Evolutionary conservation across 2,113 vertebrate genomes (phyloP), one percentile per base, ranked within the genome.

Genomic region (Mesocricetus auratus): DNA sequence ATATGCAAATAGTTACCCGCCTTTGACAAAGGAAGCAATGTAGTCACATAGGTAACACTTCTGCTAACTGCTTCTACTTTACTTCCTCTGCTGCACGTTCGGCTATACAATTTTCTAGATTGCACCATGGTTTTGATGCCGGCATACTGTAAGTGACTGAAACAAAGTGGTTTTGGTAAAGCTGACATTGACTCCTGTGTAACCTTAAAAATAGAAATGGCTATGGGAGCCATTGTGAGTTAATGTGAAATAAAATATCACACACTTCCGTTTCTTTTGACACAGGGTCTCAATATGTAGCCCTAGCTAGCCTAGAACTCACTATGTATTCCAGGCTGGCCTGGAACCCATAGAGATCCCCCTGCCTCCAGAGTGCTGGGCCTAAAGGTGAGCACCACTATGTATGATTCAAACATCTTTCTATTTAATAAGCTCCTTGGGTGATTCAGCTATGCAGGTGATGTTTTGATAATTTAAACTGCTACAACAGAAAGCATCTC

Each of bases 211-310:
- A 97, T 5, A 98, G 82, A 90, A 98, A 94, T 71, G 95, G 96
- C 90, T 93, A 33, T 21, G 93, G 95, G 96, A 96, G 95, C 95
- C 96, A 91, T 88, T 96, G 96, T 96, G 96, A 92, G 95, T 97
- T 90, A 96, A 94, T 45, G 81, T 96, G 93, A 98, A 99, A 98
- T 98, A 98, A 97, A 95, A 89, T 92, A 97, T 96, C 85, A 64
- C 58, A 85, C 81, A 21, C 1, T 77, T 77, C 2, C 21, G n/a
- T 71, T 64, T 45, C n/a, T 64, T 64, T 64, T 64, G 39, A 85
- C 58, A 45, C 16, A 45, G 39, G 58, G 39, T 64, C 58, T 85
- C 39, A 45, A 15, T 42, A 31, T 45, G 26, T 1, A 62, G n/a
- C 81, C 56, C n/a, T 62, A 29, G 56, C n/a, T 42, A 15, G 13